Evolutionary conservation across 2,797 vertebrate species (phyloP), one percentile per base, ranked within the genome.

Genomic region (Gymnoscopelus braueri): DNA sequence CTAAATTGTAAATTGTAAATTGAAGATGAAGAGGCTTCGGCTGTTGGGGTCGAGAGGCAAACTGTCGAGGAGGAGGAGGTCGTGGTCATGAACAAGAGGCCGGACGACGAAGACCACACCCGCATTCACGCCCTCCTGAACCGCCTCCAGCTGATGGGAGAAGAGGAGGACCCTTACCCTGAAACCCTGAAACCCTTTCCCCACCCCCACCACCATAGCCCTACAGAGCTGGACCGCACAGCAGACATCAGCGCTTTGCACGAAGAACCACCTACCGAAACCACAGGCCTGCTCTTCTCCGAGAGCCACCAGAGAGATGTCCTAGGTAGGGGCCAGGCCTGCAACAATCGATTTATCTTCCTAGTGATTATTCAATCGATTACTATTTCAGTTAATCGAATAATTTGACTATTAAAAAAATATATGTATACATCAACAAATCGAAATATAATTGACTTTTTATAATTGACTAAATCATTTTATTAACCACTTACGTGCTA

Each of bases 251-350:
- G 58, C 29, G 49, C 61, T 4, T 14, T 58, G 35, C 58, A 58
- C 15, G 35, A 64, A n/a, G 29, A n/a, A 2, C 10, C 51, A 15
- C 5, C 1, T 15, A 48, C n/a, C 24, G 80, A 88, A 74, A 85
- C 78, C 48, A 90, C 92, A 0, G 96, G 96, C 2, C 89, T 98
- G 65, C 91, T 98, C 39, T 96, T 96, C 0, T 93, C 95, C 0
- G 95, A 97, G 62, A 90, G 87, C 0, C 92, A 93, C 71, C 91
- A 94, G 3, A 93, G 92, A n/a, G 95, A 96, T 71, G 67, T 97
- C 69, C 85, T 95, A 39, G 50, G 39, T 87, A 50, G 94, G 87
- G 26, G n/a, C n/a, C n/a, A n/a, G n/a, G n/a, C n/a, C 92, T 98
- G 52, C 2, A 10, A 2, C 39, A 8, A 9, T 44, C 9, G 2